Evolutionary conservation across 2,113 vertebrate genomes (phyloP).

Genomic region (Bungarus multicinctus): DNA sequence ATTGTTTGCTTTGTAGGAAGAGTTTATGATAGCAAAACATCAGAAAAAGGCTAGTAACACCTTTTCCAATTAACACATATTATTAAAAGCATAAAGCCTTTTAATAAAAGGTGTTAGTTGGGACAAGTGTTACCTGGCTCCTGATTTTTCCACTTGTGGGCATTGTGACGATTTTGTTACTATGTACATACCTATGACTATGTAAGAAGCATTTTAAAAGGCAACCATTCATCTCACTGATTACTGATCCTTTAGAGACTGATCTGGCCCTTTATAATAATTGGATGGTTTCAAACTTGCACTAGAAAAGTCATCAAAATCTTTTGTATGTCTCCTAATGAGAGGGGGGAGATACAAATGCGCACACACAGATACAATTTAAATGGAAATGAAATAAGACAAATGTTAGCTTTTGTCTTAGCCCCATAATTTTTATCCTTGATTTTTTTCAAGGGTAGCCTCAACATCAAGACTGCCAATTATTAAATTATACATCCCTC

Average conservation of each 20-base stretch:
- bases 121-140: not conserved
- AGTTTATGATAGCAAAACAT: not conserved
- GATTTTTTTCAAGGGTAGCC: not conserved
- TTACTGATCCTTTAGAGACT: not conserved
- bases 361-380: not conserved
- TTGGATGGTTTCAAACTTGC: not conserved
- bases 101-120: not conserved
- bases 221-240: not conserved
- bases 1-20: not conserved
- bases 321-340: not conserved
- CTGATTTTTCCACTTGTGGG: not conserved
- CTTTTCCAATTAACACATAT: not conserved
- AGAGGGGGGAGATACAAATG: not conserved
- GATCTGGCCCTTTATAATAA: not conserved
- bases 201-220: not conserved
- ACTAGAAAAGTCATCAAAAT: not conserved
- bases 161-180: not conserved
- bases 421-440: too few relatives aligned
- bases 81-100: not conserved
- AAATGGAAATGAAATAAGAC: not conserved
- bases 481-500: not conserved
- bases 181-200: not conserved
- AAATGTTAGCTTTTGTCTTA: not conserved
- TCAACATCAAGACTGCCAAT: not conserved
- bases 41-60: not conserved